Evolutionary conservation across 2,113 vertebrate genomes (phyloP).

Genomic region (Puntigrus tetrazona): DNA sequence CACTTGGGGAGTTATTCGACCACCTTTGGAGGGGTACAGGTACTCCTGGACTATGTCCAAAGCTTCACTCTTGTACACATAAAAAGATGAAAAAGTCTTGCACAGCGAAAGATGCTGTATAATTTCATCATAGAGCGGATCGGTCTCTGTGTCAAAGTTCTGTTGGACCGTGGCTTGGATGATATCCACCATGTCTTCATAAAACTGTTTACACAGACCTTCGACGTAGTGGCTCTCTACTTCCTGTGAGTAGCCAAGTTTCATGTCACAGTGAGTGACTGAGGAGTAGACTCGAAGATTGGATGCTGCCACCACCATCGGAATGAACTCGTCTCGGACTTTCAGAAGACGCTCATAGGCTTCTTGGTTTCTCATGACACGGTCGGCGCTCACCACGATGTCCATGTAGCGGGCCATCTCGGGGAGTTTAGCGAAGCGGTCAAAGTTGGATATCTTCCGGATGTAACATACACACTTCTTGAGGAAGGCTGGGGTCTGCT

Average conservation of each 20-base stretch:
- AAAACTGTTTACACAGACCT: conserved; percentile 97
- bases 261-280: conserved; percentile 98
- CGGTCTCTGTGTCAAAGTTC: conserved; percentile 94
- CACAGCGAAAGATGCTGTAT: conserved; percentile 94
- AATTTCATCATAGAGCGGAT: conserved; percentile 90
- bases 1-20: conserved; percentile 86
- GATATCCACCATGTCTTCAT: conserved; percentile 99
- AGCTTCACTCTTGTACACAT: conserved; percentile 88
- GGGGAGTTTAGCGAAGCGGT: conserved; percentile 91
- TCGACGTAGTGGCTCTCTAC: conserved; percentile 98
- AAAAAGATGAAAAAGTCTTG: conserved; percentile 87
- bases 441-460: conserved; percentile 96
- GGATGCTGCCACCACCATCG: conserved; percentile 90
- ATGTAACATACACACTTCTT: conserved; percentile 99
- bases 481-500: conserved; percentile 95
- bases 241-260: conserved; percentile 93
- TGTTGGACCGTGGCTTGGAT: conserved; percentile 97
- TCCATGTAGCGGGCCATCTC: conserved; percentile 97
- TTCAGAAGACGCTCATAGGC: conserved; percentile 91
- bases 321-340: conserved; percentile 97
- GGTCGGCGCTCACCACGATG: conserved; percentile 79
- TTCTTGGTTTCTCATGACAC: conserved; percentile 88
- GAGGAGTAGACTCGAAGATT: conserved; percentile 97
- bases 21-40: conserved; percentile 85
- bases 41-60: conserved; percentile 91